Percentiles rank a stretch among this genome's conserved stretches.
Conservation (phyloP, 2,797 vertebrate species). For the Pseudomugil gertrudae region DNA sequence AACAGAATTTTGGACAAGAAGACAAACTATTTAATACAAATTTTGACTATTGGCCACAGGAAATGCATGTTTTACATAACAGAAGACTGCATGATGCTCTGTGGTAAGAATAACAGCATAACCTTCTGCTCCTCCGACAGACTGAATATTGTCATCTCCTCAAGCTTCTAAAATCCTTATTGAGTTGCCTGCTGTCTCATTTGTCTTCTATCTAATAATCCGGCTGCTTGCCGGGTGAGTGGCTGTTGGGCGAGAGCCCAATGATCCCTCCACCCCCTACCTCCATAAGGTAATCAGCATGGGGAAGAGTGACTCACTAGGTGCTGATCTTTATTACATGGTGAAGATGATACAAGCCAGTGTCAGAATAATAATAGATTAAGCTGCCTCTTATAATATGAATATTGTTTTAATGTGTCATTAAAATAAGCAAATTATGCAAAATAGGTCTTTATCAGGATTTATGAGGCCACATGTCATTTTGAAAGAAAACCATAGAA, state of each 20-base stretch:
- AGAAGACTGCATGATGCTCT: conserved; percentile 16
- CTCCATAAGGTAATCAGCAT: conserved; percentile 54
- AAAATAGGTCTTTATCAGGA: not conserved
- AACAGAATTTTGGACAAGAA: not conserved
- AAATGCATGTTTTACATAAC: conserved; percentile 1
- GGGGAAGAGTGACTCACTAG: conserved; percentile 60
- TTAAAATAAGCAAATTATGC: not conserved
- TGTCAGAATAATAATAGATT: conserved; percentile 37
- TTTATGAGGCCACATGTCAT: not conserved
- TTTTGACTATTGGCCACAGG: not conserved
- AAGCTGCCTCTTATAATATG: conserved; percentile 3
- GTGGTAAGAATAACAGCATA: not conserved
- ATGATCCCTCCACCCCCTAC: conserved; percentile 6
- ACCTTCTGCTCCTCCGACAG: conserved; percentile 1
- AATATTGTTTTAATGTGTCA: conserved; percentile 11
- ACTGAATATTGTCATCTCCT: conserved; percentile 53
- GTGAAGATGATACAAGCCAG: conserved; percentile 57
- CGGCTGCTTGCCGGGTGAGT: conserved; percentile 45
- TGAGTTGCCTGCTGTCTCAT: conserved; percentile 69
- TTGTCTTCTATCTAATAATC: conserved; percentile 72
- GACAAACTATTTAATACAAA: not conserved
- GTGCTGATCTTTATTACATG: conserved; percentile 62
- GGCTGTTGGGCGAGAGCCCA: conserved; percentile 38
- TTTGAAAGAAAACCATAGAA: not conserved
- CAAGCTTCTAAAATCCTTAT: conserved; percentile 65